Evolutionary conservation across 2,113 vertebrate species (phyloP), one percentile per base, ranked within the genome.

Genomic region (Oncorhynchus nerka): DNA sequence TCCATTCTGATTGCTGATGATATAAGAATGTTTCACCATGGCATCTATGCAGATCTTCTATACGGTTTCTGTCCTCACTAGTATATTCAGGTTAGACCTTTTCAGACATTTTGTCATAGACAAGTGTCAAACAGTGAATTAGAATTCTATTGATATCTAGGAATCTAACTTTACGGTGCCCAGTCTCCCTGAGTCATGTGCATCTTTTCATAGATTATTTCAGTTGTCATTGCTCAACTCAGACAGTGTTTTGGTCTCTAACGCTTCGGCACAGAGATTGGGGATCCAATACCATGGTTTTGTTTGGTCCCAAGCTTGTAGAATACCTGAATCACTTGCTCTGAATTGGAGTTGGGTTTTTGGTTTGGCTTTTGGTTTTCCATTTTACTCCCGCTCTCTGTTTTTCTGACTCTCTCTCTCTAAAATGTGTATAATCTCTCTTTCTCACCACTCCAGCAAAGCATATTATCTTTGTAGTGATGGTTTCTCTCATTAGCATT

Each of bases 401-500:
- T 68, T 26, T 68, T 32, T 39, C 67, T 68, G 15, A 45, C 15
- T 70, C n/a, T 48, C n/a, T 48, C n/a, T 22, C 68, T 70, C 15
- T 24, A 28, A 32, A 28, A 19, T 16, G 15, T 16, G 39, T 3
- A n/a, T 26, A 22, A 4, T 68, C 67, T 68, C 65, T 68, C 16
- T 45, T n/a, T 39, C 15, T 39, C 24, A n/a, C 34, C 19, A 20
- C 59, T n/a, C 59, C 20, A 66, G 11, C 24, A 66, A 22, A 39
- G 24, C 49, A 64, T 72, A 32, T 69, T 83, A 62, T 81, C 81
- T 78, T 79, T 70, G 45, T 66, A 61, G 75, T 75, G 48, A 75
- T 75, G 66, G 82, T 80, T 76, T 84, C 86, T 75, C 59, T 70
- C 45, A 67, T 87, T 84, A 87, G 57, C 80, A 81, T 51, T 51